Base-by-base conservation (phyloP, 2,888 invertebrate species). In the Trissolcus japonicus region DNA sequence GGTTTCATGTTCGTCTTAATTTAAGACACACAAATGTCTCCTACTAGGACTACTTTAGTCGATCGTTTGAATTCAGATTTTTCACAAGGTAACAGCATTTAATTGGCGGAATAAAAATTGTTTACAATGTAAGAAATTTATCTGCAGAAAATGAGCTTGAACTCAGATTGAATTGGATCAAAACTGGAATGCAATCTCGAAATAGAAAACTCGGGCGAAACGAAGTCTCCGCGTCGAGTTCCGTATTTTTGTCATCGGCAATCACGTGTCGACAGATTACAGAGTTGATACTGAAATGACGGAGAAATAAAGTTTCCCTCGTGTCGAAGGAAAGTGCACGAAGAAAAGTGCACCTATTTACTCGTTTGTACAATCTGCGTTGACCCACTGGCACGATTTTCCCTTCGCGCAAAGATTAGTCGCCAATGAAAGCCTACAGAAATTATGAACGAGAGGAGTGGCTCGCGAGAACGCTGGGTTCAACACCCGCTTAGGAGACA, bases 331-430 rank as follows among this genome's bases (percentile, higher is more conserved):
- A 82, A 82, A 82, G 81, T 82, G 80, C 79, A 79, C 67, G 65
- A 73, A 81, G 82, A 80, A 80, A 81, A 82, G 81, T 80, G 80
- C 78, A 79, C 80, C 81, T 80, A 81, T 82, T 80, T 80, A 79
- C 77, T 80, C 79, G 72, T 68, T 60, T 69, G 73, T 68, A 76
- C 73, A 78, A 81, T 81, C 78, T 80, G 79, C 76, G 73, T 56
- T 82, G 81, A 82, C 82, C 81, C 62, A 82, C 81, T 82, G 82
- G 65, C 82, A 82, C 81, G 80, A 82, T 82, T 82, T 82, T 82
- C 81, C 82, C 81, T 82, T 82, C 80, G 77, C 79, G 79, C 80
- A 76, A 80, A 79, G 81, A 82, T 82, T 80, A 82, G 80, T 75
- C 79, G 80, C 77, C 80, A 80, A 79, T 79, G 80, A 80, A 80